Evolutionary conservation across 2,888 invertebrate species (phyloP).

Genomic region (Muschampia plurimacula): DNA sequence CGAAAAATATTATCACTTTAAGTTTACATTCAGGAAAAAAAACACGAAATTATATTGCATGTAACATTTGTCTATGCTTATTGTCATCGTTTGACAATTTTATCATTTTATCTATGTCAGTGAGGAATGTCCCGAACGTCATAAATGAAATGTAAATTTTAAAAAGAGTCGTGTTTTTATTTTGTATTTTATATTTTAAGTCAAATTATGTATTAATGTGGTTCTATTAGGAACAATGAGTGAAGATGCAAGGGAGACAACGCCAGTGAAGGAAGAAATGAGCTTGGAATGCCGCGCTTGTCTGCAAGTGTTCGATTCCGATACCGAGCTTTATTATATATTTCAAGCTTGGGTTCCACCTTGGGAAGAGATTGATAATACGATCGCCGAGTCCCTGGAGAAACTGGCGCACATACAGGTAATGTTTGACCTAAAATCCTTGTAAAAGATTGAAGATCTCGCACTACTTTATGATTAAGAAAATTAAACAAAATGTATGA

Average conservation of each 20-base stretch:
- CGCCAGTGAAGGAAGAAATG: slow-evolving; percentile 36
- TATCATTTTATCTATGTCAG: too few relatives aligned
- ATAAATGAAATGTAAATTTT: too few relatives aligned
- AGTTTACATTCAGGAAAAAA: too few relatives aligned
- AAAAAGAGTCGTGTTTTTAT: too few relatives aligned
- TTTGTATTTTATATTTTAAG: not conserved
- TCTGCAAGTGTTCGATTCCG: slow-evolving; percentile 54
- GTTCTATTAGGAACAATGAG: slow-evolving; percentile 37
- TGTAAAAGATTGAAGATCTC: not conserved
- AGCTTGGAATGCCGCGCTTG: slow-evolving; percentile 68
- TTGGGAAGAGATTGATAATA: slow-evolving; percentile 63
- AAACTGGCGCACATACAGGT: slow-evolving; percentile 69
- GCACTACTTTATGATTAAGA: too few relatives aligned
- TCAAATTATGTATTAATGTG: not conserved
- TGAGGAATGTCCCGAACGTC: too few relatives aligned
- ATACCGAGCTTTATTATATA: slow-evolving; percentile 54
- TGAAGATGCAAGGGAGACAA: slow-evolving; percentile 33
- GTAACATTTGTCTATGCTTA: too few relatives aligned
- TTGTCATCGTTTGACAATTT: too few relatives aligned
- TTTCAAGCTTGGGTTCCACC: slow-evolving; percentile 64
- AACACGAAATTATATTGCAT: too few relatives aligned
- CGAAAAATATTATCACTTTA: too few relatives aligned
- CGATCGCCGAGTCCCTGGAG: slow-evolving; percentile 67
- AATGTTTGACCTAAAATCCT: not conserved
- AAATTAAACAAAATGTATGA: too few relatives aligned